Evolutionary conservation across 2,888 invertebrate genomes (phyloP).

Genomic region (Hemithea aestivaria): DNA sequence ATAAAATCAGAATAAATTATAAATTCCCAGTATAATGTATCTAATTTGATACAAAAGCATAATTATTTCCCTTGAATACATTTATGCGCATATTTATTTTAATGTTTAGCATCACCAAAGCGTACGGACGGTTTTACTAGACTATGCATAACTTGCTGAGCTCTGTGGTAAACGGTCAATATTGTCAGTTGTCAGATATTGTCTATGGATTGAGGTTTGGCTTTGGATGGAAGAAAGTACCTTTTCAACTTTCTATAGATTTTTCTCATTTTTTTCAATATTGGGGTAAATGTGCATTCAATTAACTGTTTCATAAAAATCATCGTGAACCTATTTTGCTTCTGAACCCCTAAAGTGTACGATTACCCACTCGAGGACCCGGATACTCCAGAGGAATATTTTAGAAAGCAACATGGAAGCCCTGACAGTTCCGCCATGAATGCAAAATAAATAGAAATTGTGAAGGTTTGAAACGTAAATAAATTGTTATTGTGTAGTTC

Average conservation of each 20-base stretch:
- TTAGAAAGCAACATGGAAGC: conserved; percentile 80
- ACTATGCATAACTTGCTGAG: no score
- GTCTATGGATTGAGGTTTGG: conserved; percentile 39
- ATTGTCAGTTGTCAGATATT: no score
- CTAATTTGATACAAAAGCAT: no score
- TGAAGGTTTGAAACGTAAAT: conserved; percentile 52
- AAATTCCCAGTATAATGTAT: no score
- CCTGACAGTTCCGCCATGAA: conserved; percentile 80
- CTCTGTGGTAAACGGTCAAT: no score
- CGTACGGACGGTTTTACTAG: no score
- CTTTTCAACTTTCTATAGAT: conserved; percentile 66
- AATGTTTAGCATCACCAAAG: no score
- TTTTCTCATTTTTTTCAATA: conserved; percentile 42
- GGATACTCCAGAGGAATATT: conserved; percentile 33
- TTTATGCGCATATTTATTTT: no score
- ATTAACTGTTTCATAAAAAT: conserved; percentile 6
- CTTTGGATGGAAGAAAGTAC: conserved; percentile 51
- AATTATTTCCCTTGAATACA: no score
- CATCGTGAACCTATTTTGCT: not conserved
- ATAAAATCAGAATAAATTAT: no score
- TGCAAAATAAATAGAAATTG: conserved; percentile 80
- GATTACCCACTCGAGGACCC: not conserved
- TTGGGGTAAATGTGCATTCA: conserved; percentile 15
- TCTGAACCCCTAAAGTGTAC: conserved; percentile 1
- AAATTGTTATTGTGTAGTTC: conserved; percentile 34